These are phyloP conservation scores for Dendrocopos noguchii DNA, from an alignment of 2,113 vertebrate genomes.

Conservation along the genomic window DNA sequence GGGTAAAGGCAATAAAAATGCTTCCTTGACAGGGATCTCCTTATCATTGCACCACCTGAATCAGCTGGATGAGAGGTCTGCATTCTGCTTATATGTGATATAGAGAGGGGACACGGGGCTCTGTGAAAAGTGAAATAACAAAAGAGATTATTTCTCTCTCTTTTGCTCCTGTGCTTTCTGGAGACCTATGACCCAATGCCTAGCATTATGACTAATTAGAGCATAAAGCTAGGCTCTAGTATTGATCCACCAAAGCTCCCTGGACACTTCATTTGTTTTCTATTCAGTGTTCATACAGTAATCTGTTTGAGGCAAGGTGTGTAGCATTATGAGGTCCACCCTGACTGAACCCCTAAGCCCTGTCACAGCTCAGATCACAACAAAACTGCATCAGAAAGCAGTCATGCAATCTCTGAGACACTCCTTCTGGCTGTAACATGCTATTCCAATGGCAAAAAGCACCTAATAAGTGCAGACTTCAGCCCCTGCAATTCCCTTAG, in stretches of 20 bases:
- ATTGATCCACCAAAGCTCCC: accelerated
- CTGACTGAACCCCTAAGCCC: neutral
- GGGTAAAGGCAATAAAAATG: neutral
- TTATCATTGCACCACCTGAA: neutral
- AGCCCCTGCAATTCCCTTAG: neutral
- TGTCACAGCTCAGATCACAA: neutral
- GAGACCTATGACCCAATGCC: neutral
- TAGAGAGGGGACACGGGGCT: neutral
- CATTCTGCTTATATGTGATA: neutral
- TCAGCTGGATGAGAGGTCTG: neutral
- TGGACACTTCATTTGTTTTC: neutral
- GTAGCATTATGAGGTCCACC: neutral
- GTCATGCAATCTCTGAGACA: neutral
- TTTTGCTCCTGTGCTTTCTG: neutral
- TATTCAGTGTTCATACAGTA: neutral
- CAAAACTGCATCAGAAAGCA: neutral
- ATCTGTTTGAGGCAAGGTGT: neutral
- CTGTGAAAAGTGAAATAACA: neutral
- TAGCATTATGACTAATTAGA: neutral
- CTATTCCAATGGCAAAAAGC: neutral
- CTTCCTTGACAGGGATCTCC: neutral
- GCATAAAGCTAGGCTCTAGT: neutral
- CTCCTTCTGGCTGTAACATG: neutral
- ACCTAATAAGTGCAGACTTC: neutral
- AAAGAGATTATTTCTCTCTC: neutral